These are phyloP conservation scores for Eupithecia inturbata DNA, from an alignment of 2,888 invertebrate species.

Conservation along the genomic window DNA sequence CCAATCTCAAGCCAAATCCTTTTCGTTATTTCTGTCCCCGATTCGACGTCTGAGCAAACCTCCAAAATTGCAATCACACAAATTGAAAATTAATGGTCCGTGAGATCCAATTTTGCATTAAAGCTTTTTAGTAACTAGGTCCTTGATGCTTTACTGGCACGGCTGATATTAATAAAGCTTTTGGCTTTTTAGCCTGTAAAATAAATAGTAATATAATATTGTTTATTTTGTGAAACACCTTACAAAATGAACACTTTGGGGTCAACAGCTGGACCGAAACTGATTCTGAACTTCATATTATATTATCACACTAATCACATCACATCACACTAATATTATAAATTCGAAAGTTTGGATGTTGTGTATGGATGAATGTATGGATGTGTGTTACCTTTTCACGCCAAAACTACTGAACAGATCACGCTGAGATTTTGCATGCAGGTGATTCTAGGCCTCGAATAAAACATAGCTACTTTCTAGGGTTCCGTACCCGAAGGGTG, in stretches of 20 bases:
- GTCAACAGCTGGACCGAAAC: not conserved
- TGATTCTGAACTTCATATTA: not conserved
- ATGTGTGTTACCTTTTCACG: no score
- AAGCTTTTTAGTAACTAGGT: slow-evolving; percentile 71
- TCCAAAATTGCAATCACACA: slow-evolving; percentile 83
- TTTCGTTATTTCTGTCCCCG: slow-evolving; percentile 76
- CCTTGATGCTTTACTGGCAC: slow-evolving; percentile 55
- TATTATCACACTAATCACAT: no score
- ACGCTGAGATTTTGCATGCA: no score
- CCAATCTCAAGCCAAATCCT: slow-evolving; percentile 70
- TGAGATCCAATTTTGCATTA: slow-evolving; percentile 82
- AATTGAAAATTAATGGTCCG: slow-evolving; percentile 84
- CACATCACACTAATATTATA: no score
- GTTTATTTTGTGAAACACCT: not conserved
- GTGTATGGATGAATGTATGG: no score
- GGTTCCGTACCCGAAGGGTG: no score
- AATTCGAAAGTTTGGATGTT: no score
- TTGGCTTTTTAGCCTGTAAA: not conserved
- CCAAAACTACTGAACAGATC: no score
- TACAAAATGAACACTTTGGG: not conserved
- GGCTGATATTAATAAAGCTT: slow-evolving; percentile 48
- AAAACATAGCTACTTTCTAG: no score
- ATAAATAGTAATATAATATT: not conserved
- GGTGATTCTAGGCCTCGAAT: no score
- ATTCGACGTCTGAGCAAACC: slow-evolving; percentile 77